A percentile compares a stretch with the other conserved stretches of the same genome.
phyloP scores from a whole-genome alignment of 2,888 invertebrate genomes.

The Oligia strigilis region DNA sequence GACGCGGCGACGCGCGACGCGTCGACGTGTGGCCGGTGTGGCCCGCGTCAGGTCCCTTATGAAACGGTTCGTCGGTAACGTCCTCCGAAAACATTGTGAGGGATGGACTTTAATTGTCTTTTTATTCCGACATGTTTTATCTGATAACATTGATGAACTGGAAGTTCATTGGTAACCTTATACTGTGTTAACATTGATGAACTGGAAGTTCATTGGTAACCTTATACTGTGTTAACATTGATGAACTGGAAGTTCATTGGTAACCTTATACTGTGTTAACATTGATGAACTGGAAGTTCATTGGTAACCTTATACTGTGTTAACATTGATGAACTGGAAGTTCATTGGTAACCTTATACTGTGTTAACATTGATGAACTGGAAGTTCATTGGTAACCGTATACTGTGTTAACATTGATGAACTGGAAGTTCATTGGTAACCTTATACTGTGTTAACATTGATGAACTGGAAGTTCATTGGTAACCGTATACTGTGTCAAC shows the following conservation, averaged over 20 bases:
- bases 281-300: background rate
- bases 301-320: too few relatives aligned
- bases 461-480: background rate
- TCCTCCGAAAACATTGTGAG: too few relatives aligned
- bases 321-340: background rate
- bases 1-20: background rate
- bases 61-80: background rate
- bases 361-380: background rate
- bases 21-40: background rate
- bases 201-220: background rate
- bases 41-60: background rate
- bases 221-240: too few relatives aligned
- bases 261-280: background rate
- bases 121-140: background rate
- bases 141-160: background rate
- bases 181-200: background rate
- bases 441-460: background rate
- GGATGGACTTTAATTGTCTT: background rate
- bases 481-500: background rate
- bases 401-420: background rate
- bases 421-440: background rate
- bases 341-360: too few relatives aligned
- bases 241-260: too few relatives aligned
- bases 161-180: too few relatives aligned
- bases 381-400: background rate